phyloP scores from a whole-genome alignment of 2,113 vertebrate species.

The Neomonachus schauinslandi region DNA sequence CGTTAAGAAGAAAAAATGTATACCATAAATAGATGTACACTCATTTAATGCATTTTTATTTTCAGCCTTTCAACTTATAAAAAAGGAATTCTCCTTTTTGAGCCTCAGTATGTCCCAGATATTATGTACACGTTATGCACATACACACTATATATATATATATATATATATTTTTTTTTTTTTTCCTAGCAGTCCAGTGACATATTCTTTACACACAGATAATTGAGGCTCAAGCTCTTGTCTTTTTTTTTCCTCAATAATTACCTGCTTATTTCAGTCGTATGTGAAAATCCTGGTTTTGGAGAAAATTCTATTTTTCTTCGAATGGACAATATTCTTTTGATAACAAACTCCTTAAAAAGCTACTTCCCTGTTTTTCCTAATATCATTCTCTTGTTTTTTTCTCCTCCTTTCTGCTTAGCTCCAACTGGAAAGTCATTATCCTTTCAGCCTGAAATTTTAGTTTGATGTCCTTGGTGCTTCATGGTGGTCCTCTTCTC shows the following conservation, averaged over 20 bases:
- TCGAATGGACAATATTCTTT: neutral
- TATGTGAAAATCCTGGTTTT: neutral
- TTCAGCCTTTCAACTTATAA: neutral
- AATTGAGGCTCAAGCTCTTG: neutral
- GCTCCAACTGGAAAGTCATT: neutral
- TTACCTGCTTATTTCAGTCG: neutral
- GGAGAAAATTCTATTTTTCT: neutral
- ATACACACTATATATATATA: neutral
- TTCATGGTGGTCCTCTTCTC: neutral
- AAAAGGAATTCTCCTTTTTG: neutral
- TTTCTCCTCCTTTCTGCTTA: neutral
- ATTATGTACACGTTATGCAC: neutral
- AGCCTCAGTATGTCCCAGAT: neutral
- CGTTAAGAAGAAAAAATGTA: neutral
- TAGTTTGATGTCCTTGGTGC: neutral
- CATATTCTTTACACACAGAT: neutral
- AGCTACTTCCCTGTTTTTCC: neutral
- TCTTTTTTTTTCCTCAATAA: neutral
- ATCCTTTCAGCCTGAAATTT: conserved; percentile 8
- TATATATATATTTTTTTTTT: neutral
- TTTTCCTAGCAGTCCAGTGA: neutral
- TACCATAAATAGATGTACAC: neutral
- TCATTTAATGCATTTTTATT: neutral
- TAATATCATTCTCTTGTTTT: neutral
- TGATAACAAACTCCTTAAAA: neutral